Base-by-base conservation (phyloP, 2,888 invertebrate genomes). In the Eurytoma adleriae region DNA sequence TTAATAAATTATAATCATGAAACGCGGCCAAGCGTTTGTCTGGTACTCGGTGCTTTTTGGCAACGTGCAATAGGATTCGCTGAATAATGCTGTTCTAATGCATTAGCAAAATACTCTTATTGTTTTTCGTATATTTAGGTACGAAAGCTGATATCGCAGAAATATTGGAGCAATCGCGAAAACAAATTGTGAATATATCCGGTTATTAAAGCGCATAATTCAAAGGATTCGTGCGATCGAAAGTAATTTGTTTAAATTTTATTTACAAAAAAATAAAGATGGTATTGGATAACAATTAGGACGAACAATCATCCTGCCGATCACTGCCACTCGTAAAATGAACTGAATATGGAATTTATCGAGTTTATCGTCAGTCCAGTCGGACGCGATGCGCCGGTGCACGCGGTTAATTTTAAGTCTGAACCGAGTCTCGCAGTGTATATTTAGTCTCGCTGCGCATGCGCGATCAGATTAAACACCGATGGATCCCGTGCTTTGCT, bases 381-480 rank as follows among this genome's bases (percentile, higher is more conserved):
- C 74, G 59, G 61, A 70, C 30, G 61, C 73, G 30, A 1, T 52
- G 69, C 75, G 27, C 56, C 57, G 67, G 70, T 71, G 68, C 76
- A 76, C 52, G 86, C n/a, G n/a, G 87, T 87, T 87, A 87, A 88
- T 87, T 87, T 87, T 86, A 88, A 87, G 84, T 84, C 85, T 84
- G 78, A 84, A 86, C 86, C 85, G 85, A 88, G 86, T 87, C 87
- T 87, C 86, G 85, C 83, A 86, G 86, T 84, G 85, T 90, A 90
- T 89, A 90, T 90, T 90, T 90, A 90, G 90, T 85, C 77, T 72
- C 62, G 86, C 74, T 85, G 88, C 90, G 89, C 90, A 85, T 85
- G 90, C 90, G 90, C 88, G 86, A 88, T 89, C 84, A 85, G 84
- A 87, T 88, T 86, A 86, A 86, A 85, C 83, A 84, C 84, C 80